Conservation (phyloP, 2,888 invertebrate species). For the Drosophila anomalipes region DNA sequence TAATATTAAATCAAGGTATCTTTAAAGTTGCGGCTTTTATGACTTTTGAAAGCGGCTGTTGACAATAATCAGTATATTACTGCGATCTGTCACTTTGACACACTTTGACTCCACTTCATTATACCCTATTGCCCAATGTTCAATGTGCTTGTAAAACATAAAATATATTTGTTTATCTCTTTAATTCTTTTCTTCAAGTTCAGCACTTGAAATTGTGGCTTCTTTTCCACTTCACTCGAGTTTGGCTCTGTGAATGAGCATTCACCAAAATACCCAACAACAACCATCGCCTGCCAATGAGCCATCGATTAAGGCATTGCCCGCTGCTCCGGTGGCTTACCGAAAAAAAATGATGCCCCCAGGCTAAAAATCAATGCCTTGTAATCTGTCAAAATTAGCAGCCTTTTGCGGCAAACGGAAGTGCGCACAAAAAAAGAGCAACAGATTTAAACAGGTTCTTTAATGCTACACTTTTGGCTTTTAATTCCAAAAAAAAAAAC, state of each 20-base stretch:
- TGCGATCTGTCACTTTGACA: neutral
- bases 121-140: neutral
- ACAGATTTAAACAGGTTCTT: slow-evolving; percentile 73
- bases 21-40: neutral
- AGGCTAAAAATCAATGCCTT: slow-evolving; percentile 60
- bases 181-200: neutral
- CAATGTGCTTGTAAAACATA: neutral
- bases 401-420: slow-evolving; percentile 65
- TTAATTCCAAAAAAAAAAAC: neutral
- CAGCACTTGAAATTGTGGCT: slow-evolving; percentile 26
- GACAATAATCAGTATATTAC: neutral
- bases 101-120: neutral
- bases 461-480: slow-evolving; percentile 47
- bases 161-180: neutral
- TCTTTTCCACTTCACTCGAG: slow-evolving; percentile 1
- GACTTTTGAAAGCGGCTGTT: too few species aligned
- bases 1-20: neutral
- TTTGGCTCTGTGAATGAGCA: neutral
- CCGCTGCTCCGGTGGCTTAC: slow-evolving; percentile 56
- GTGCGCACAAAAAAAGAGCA: slow-evolving; percentile 59
- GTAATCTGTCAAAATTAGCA: slow-evolving; percentile 81
- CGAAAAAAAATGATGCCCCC: slow-evolving; percentile 29
- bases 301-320: slow-evolving; percentile 70
- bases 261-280: slow-evolving; percentile 37
- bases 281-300: slow-evolving; percentile 50